Evolutionary conservation across 2,888 invertebrate species (phyloP).

Genomic region (Rhogogaster chlorosoma): DNA sequence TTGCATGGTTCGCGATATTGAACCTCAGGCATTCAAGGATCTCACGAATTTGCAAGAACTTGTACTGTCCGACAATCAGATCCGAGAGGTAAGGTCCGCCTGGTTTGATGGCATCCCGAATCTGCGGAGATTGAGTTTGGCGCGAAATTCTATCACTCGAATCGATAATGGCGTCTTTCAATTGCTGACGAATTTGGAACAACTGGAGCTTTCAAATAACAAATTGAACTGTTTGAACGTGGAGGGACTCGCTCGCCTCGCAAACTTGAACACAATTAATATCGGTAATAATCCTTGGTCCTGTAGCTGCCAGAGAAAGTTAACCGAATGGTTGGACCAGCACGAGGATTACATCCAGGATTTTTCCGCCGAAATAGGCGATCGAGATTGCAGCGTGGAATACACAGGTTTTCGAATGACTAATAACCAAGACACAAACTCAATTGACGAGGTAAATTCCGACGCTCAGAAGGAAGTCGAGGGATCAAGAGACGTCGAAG

Average conservation of each 20-base stretch:
- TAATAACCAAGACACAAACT: background rate
- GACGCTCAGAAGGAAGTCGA: background rate
- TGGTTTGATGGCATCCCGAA: slow-evolving; percentile 60
- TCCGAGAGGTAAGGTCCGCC: slow-evolving; percentile 59
- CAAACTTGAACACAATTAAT: slow-evolving; percentile 58
- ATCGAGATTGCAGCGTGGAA: background rate
- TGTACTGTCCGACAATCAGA: slow-evolving; percentile 63
- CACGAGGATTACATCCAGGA: slow-evolving; percentile 62
- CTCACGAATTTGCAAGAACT: slow-evolving; percentile 62
- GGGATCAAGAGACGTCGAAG: background rate
- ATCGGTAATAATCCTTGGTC: slow-evolving; percentile 68
- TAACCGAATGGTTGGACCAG: slow-evolving; percentile 60
- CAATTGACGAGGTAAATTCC: background rate
- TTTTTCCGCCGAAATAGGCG: slow-evolving; percentile 39
- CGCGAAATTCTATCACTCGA: slow-evolving; percentile 65
- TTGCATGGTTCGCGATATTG: slow-evolving; percentile 64
- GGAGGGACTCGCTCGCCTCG: slow-evolving; percentile 57
- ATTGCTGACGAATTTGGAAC: slow-evolving; percentile 58
- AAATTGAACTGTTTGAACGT: slow-evolving; percentile 67
- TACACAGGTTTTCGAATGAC: background rate
- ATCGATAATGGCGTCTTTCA: slow-evolving; percentile 65
- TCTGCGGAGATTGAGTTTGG: slow-evolving; percentile 63
- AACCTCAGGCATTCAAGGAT: slow-evolving; percentile 62
- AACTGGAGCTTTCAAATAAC: slow-evolving; percentile 65
- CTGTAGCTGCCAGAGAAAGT: slow-evolving; percentile 64